Conservation (phyloP, 2,797 vertebrate species). For the Pteropus rufus region DNA sequence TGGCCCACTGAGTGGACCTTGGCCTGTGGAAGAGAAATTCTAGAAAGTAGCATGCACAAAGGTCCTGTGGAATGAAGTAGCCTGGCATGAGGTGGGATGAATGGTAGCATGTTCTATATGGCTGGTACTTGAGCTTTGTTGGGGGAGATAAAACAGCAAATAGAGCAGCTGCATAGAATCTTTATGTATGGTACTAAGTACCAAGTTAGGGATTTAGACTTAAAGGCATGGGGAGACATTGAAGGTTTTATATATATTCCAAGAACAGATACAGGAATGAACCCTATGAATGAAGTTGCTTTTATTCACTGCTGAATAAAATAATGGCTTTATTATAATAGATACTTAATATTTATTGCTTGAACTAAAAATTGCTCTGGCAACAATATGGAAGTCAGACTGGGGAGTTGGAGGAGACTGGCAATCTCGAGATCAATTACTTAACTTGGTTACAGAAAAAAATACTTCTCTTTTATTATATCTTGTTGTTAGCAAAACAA, state of each 20-base stretch:
- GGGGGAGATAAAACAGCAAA: neutral
- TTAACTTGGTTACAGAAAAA: constrained; percentile 12
- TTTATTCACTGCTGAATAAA: neutral
- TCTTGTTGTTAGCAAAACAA: neutral
- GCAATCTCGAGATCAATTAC: neutral
- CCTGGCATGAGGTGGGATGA: neutral
- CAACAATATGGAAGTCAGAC: neutral
- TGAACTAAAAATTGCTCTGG: neutral
- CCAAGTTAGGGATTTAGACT: neutral
- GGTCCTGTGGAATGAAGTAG: neutral
- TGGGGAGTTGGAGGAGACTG: neutral
- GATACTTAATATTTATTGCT: neutral
- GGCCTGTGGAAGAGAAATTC: neutral
- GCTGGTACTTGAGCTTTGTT: neutral
- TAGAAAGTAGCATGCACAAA: neutral
- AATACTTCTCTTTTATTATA: neutral
- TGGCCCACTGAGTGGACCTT: neutral
- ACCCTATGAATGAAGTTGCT: neutral
- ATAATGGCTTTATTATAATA: neutral
- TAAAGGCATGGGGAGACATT: neutral
- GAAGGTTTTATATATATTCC: neutral
- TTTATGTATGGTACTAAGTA: neutral
- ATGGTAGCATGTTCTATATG: neutral
- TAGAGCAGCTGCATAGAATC: neutral
- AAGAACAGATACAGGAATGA: neutral